Percentiles rank a stretch among this genome's conserved stretches.
phyloP scores from a whole-genome alignment of 2,113 vertebrate genomes.

The Phodopus roborovskii region DNA sequence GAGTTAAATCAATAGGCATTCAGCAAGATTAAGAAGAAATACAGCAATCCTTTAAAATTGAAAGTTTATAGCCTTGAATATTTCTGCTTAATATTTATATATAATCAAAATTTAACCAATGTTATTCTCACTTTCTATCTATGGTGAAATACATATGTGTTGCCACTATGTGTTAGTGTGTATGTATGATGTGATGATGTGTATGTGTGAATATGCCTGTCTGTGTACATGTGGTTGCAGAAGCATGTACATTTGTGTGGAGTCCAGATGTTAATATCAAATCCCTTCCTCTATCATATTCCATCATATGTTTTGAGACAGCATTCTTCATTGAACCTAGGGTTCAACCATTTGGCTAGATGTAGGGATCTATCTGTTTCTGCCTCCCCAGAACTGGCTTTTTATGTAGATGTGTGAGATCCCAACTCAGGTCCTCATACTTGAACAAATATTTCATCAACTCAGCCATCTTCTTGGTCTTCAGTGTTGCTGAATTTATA shows the following conservation, averaged over 20 bases:
- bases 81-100: neutral
- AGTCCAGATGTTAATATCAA: neutral
- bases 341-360: neutral
- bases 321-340: neutral
- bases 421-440: neutral
- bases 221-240: neutral
- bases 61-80: neutral
- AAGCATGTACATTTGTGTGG: neutral
- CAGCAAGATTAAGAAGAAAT: conserved; percentile 30
- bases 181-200: neutral
- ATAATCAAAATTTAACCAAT: neutral
- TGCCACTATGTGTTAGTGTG: neutral
- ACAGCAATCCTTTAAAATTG: conserved; percentile 30
- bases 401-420: neutral
- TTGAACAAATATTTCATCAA: neutral
- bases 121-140: neutral
- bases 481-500: neutral
- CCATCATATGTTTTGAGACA: neutral
- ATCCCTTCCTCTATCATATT: neutral
- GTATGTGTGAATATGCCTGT: neutral
- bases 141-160: conserved; percentile 38
- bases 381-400: neutral
- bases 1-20: conserved; percentile 44
- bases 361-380: neutral
- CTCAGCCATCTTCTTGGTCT: no score